Conservation (phyloP, 2,888 invertebrate species). For the Tupiocoris notatus region DNA sequence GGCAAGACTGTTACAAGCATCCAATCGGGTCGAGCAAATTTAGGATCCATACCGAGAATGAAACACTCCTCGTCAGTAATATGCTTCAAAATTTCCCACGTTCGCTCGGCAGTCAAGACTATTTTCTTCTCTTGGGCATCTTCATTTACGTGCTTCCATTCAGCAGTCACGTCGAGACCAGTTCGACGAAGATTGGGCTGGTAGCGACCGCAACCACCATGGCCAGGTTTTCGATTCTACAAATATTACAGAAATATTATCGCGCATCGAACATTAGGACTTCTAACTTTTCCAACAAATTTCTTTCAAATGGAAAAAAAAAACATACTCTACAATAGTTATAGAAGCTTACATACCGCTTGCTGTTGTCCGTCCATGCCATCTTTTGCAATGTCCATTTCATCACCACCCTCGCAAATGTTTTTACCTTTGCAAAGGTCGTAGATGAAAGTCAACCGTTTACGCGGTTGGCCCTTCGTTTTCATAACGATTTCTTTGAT, state of each 20-base stretch:
- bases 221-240: slow-evolving; percentile 64
- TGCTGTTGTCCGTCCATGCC: slow-evolving; percentile 44
- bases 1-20: slow-evolving; percentile 98
- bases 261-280: no score
- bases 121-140: slow-evolving; percentile 98
- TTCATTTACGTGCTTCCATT: slow-evolving; percentile 99
- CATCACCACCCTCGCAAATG: slow-evolving; percentile 97
- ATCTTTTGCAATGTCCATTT: slow-evolving; percentile 88
- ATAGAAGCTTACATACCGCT: background rate
- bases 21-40: slow-evolving; percentile 98
- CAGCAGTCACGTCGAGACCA: slow-evolving; percentile 91
- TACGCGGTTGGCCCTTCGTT: slow-evolving; percentile 93
- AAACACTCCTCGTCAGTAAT: slow-evolving; percentile 88
- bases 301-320: no score
- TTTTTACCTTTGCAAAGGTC: slow-evolving; percentile 97
- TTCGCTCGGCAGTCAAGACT: slow-evolving; percentile 87
- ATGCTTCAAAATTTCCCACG: slow-evolving; percentile 78
- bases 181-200: slow-evolving; percentile 88
- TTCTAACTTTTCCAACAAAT: no score
- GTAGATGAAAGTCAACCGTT: slow-evolving; percentile 91
- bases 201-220: slow-evolving; percentile 97
- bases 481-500: slow-evolving; percentile 93
- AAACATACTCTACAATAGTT: no score
- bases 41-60: slow-evolving; percentile 93
- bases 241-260: no score